phyloP scores from a whole-genome alignment of 2,797 vertebrate species.

The Poecilia gillii region DNA sequence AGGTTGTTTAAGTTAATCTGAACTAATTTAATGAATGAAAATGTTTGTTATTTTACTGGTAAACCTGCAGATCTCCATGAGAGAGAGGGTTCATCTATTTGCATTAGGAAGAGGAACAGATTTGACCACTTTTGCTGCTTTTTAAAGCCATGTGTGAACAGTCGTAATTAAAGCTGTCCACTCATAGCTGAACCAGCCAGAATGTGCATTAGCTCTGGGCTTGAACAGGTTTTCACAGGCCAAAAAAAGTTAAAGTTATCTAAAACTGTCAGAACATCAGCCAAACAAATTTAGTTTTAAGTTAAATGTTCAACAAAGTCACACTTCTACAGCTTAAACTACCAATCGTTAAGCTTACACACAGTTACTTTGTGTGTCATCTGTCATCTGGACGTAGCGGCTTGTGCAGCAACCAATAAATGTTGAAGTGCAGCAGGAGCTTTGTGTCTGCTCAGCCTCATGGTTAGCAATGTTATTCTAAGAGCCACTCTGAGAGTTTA shows the following conservation, averaged over 20 bases:
- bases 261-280: neutral
- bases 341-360: conserved; percentile 1
- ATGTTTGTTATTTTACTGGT: too few species aligned
- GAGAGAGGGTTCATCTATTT: neutral
- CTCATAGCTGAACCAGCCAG: neutral
- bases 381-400: conserved; percentile 32
- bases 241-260: neutral
- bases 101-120: neutral
- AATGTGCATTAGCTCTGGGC: neutral
- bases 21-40: too few species aligned
- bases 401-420: conserved; percentile 13
- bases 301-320: conserved; percentile 23
- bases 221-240: neutral
- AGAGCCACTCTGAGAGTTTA: conserved; percentile 24
- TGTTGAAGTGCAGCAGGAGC: conserved; percentile 23
- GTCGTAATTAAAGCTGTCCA: neutral
- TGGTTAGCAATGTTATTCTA: conserved; percentile 39
- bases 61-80: neutral
- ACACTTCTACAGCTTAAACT: conserved; percentile 1
- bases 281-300: neutral
- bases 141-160: neutral
- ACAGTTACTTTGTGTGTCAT: conserved; percentile 1
- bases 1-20: neutral
- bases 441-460: conserved; percentile 10
- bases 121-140: neutral